A percentile compares a stretch with the other conserved stretches of the same genome.
These are phyloP conservation scores for Panorpa germanica DNA, from an alignment of 2,888 invertebrate genomes.

Conservation along the genomic window DNA sequence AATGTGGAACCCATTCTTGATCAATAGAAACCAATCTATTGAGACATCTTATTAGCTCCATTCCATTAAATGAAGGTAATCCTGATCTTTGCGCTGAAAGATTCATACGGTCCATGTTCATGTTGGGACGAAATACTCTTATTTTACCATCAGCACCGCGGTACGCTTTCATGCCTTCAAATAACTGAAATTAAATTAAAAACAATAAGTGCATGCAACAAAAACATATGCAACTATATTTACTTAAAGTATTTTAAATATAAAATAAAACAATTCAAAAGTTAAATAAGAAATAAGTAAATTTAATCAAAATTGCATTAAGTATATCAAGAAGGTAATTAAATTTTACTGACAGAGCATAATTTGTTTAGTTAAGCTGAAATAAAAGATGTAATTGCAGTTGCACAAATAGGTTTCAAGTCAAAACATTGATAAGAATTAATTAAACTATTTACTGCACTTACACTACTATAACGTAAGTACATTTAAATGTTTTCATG, in stretches of 20 bases:
- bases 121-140: constrained; percentile 82
- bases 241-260: constrained; percentile 3
- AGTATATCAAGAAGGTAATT: no score
- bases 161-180: constrained; percentile 97
- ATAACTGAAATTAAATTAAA: constrained; percentile 50
- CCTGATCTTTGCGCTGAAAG: constrained; percentile 65
- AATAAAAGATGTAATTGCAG: no score
- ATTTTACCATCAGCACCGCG: constrained; percentile 83
- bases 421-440: no score
- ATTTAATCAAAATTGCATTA: no score
- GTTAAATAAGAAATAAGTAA: background rate
- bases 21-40: constrained; percentile 75
- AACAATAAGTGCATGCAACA: constrained; percentile 1
- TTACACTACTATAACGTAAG: no score
- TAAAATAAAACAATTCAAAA: background rate
- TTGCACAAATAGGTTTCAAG: no score
- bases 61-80: constrained; percentile 73
- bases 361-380: no score
- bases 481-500: background rate
- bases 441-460: no score
- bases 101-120: constrained; percentile 91
- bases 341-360: no score
- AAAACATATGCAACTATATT: background rate
- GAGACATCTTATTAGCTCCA: constrained; percentile 72
- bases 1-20: constrained; percentile 94